Conservation (phyloP, 2,888 invertebrate species). For the Folsomia manolachei region DNA sequence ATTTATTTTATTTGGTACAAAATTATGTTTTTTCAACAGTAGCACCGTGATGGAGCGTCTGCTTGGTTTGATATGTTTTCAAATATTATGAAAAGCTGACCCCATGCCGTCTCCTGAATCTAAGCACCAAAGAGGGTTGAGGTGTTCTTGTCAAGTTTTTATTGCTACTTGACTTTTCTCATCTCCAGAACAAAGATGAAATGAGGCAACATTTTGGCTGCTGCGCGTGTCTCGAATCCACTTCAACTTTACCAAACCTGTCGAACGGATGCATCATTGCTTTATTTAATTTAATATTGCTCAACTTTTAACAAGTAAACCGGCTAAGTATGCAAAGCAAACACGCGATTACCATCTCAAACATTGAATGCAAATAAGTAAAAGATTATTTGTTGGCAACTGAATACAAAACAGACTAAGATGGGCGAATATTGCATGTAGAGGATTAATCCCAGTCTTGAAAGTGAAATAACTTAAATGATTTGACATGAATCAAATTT, state of each 20-base stretch:
- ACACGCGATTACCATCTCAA: slow-evolving; percentile 10
- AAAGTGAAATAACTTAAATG: background rate
- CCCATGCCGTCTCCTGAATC: background rate
- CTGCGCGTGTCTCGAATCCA: background rate
- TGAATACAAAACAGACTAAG: background rate
- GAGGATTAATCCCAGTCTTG: background rate
- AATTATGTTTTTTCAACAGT: too few relatives aligned
- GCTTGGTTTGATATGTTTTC: background rate
- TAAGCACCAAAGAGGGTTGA: background rate
- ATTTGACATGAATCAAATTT: background rate
- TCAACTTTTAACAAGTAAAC: background rate
- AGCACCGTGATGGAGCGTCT: too few relatives aligned
- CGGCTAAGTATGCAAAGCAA: slow-evolving; percentile 9
- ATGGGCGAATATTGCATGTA: background rate
- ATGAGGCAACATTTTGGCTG: background rate
- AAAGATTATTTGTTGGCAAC: background rate
- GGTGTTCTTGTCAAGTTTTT: too few relatives aligned
- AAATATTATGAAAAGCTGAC: background rate
- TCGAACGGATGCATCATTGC: slow-evolving; percentile 9
- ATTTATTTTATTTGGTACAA: too few relatives aligned
- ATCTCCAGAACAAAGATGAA: background rate
- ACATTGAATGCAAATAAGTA: background rate
- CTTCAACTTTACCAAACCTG: background rate
- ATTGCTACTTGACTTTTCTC: background rate
- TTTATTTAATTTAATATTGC: background rate